A percentile compares a stretch with the other conserved stretches of the same genome.
These are phyloP conservation scores for Oceanites oceanicus DNA, from an alignment of 2,113 vertebrate species.

Conservation along the genomic window DNA sequence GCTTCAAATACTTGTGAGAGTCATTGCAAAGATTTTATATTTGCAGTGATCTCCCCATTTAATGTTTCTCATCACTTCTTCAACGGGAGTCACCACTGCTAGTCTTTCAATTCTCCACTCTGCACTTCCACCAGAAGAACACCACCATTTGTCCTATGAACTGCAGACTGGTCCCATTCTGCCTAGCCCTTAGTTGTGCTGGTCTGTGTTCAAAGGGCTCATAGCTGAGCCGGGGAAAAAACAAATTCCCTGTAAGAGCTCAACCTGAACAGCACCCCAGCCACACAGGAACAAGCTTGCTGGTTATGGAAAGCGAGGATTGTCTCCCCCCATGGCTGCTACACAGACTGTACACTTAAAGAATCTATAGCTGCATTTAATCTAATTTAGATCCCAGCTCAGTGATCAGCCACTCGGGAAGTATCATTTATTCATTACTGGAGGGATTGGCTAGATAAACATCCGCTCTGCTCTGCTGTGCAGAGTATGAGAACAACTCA, in stretches of 20 bases:
- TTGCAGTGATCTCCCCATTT: not conserved
- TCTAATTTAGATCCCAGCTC: constrained; percentile 38
- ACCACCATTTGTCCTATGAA: not conserved
- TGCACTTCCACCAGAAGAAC: not conserved
- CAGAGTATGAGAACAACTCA: not conserved
- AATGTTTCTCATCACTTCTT: not conserved
- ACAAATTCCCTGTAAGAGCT: not conserved
- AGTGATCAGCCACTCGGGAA: not conserved
- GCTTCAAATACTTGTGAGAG: not conserved
- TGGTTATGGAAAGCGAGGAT: not conserved
- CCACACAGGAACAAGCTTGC: not conserved
- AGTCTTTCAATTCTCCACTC: not conserved
- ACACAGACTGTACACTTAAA: not conserved
- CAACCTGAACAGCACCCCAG: not conserved
- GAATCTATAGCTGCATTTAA: not conserved
- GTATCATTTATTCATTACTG: constrained; percentile 16
- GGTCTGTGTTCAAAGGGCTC: not conserved
- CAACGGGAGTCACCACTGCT: not conserved
- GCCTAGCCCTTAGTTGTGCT: not conserved
- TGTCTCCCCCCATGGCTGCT: not conserved
- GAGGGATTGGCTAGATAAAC: constrained; percentile 46
- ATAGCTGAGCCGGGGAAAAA: not conserved
- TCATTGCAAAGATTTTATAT: not conserved
- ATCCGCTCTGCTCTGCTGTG: constrained; percentile 20
- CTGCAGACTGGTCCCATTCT: not conserved